These are phyloP conservation scores for Lasiurus borealis DNA, from an alignment of 2,113 vertebrate species.

Conservation along the genomic window DNA sequence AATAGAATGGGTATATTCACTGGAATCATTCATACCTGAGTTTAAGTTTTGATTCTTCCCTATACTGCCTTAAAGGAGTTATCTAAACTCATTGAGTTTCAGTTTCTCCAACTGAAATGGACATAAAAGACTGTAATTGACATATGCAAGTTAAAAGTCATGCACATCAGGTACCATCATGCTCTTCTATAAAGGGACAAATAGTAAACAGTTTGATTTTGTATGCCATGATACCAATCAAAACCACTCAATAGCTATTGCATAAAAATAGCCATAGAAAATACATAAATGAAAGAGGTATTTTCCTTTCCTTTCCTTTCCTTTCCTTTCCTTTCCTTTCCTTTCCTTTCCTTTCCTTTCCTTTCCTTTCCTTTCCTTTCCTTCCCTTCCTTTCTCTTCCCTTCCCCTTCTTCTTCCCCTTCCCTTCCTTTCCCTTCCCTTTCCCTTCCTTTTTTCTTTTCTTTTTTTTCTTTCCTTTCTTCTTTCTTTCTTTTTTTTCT, in stretches of 20 bases:
- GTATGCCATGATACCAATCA: accelerated
- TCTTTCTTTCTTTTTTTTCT: too few relatives aligned
- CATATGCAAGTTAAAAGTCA: background rate
- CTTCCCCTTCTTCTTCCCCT: too few relatives aligned
- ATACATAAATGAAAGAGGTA: background rate
- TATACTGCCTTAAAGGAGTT: background rate
- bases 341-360: too few relatives aligned
- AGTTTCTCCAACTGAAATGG: background rate
- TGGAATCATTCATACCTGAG: background rate
- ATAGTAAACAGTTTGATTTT: background rate
- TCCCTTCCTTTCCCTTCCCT: too few relatives aligned
- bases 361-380: too few relatives aligned
- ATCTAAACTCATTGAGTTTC: background rate
- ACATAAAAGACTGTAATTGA: background rate
- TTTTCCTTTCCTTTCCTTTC: background rate
- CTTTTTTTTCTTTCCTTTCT: too few relatives aligned
- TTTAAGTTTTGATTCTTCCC: background rate
- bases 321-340: too few relatives aligned
- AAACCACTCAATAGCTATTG: background rate
- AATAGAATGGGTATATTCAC: background rate
- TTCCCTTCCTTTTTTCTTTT: too few relatives aligned
- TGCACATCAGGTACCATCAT: background rate
- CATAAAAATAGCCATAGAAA: background rate
- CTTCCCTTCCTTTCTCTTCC: too few relatives aligned
- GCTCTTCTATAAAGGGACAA: background rate